Evolutionary conservation across 1,140 invertebrate genomes (phyloP), one percentile per base, ranked within the genome.

Genomic region (Coelopa frigida): DNA sequence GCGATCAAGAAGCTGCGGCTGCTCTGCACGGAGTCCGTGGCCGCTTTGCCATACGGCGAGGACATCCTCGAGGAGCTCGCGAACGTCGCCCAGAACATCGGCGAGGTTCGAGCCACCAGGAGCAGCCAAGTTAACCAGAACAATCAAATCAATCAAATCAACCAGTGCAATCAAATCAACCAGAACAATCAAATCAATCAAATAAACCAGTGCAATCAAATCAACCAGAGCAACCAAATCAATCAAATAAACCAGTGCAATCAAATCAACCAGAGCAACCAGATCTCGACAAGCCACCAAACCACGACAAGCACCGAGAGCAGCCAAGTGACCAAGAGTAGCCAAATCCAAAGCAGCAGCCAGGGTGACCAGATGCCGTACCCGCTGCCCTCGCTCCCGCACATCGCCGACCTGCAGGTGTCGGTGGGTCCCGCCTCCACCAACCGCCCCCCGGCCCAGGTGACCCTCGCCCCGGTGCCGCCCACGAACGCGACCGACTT

Each of bases 31-130:
- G 73, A 74, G 50, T 78, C 72, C 52, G 73, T 86, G 18, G 65
- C 78, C 22, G 73, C 77, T 4, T 72, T 83, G 60, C 82, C 83
- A 5, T 80, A 75, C 54, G 83, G 83, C 20, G 57, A 72, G 8
- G 75, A 77, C 48, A 73, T 85, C 45, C 69, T 85, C 47, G 75
- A 80, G 64, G 78, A 83, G 60, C 59, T 86, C 48, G 79, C 78
- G 7, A 72, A 73, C 3, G 77, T 80, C 14, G 79, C 81, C n/a
- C 69, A 78, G 51, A 73, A 73, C 47, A 73, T 83, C 54, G 38
- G 49, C 4, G 47, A 61, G 10, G 50, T 57, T 6, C 39, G 51
- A 21, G 46, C 42, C 12, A 31, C 32, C 41, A 55, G 11, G 58
- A 51, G 42, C 29, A 4, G 6, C 20, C 17, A 15, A 8, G 36